Base-by-base conservation (phyloP, 2,888 invertebrate genomes). In the Papilio protenor region DNA sequence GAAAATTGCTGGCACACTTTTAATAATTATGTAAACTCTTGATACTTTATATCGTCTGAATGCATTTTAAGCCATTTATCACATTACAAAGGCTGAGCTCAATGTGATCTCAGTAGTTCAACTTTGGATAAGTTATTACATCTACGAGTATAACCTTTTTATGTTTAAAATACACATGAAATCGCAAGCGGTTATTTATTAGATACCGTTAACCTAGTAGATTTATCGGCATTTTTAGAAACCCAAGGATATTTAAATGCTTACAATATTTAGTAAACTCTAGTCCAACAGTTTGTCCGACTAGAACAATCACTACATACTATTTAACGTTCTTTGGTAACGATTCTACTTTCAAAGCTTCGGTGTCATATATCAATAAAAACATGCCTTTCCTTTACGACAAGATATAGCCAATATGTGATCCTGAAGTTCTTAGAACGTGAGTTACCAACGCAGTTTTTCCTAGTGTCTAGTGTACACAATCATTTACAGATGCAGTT, bases 401-500 rank as follows among this genome's bases (percentile, higher is more conserved):
- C 40, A 8, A 40, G 40, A 40, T 40, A 40, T 40, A 40, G 40
- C 40, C 40, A 40, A 40, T 40, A 40, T 33, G 33, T 49, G 57
- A 10, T 57, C 21, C 18, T n/a, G 18, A 2, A 18, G 18, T 11
- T 57, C 18, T 57, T 21, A 11, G 21, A 57, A 57, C 21, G 21
- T 11, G 21, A n/a, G 21, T 57, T 57, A 57, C 57, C 18, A 52
- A 52, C 4, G 4, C 52, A 52, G 5, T 16, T 18, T 18, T 6
- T 52, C 18, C 52, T 52, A 52, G 18, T 52, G 21, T 18, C 12
- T 57, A 57, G 21, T 57, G 57, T 71, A 18, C 14, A 23, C 21
- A 10, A 3, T 21, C 23, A 14, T 33, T 21, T 45, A 78, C 77
- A 78, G 79, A 81, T 79, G 77, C 74, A 80, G 77, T 72, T 11